Evolutionary conservation across 2,888 invertebrate species (phyloP).

Genomic region (Scaptomyza caliginosa): DNA sequence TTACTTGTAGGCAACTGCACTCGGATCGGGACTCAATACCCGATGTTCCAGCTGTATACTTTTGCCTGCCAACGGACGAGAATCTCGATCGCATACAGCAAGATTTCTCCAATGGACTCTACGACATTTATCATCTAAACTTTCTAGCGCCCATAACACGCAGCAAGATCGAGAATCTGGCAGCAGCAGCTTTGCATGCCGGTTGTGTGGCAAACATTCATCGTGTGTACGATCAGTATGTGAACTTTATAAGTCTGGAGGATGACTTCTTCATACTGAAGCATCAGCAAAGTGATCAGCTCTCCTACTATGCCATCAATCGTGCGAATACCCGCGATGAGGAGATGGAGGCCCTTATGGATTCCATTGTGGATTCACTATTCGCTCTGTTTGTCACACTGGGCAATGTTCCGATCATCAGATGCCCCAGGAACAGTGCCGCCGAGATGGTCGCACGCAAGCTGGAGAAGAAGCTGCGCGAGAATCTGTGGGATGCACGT

Average conservation of each 20-base stretch:
- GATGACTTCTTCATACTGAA: constrained; percentile 98
- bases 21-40: constrained; percentile 96
- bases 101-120: constrained; percentile 93
- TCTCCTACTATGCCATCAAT: constrained; percentile 98
- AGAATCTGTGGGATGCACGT: constrained; percentile 97
- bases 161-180: constrained; percentile 97
- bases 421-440: constrained; percentile 95
- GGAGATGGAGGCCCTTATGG: constrained; percentile 97
- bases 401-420: constrained; percentile 88
- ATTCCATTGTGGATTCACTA: constrained; percentile 96
- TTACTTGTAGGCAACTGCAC: constrained; percentile 89
- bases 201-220: constrained; percentile 96
- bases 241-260: constrained; percentile 98
- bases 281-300: constrained; percentile 94
- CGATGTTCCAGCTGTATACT: constrained; percentile 99
- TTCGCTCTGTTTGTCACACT: constrained; percentile 99
- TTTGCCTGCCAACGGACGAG: constrained; percentile 97
- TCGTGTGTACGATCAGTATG: constrained; percentile 98
- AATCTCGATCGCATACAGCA: constrained; percentile 97
- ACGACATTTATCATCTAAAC: constrained; percentile 98
- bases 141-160: constrained; percentile 97
- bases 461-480: constrained; percentile 97
- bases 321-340: constrained; percentile 96
- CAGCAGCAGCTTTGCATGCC: constrained; percentile 94
- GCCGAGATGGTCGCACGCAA: constrained; percentile 99